Evolutionary conservation across 2,888 invertebrate genomes (phyloP).

Genomic region (Drosophila algonquin): DNA sequence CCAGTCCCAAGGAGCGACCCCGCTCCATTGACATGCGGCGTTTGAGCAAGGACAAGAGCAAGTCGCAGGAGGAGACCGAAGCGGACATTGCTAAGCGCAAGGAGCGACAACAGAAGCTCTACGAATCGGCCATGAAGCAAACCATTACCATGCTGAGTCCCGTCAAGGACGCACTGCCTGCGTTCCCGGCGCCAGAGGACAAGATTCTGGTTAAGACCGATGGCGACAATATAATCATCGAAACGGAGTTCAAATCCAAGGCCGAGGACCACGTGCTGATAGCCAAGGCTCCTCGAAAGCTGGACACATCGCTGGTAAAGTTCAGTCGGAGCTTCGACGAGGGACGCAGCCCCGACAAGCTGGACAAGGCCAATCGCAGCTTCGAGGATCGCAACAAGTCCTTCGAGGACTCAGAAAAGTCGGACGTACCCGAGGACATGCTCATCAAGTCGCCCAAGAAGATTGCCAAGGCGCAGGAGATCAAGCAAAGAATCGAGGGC

Average conservation of each 20-base stretch:
- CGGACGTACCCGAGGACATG: constrained; percentile 84
- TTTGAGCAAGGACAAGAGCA: constrained; percentile 86
- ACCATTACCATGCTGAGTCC: constrained; percentile 90
- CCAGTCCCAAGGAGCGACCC: constrained; percentile 87
- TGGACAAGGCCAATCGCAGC: constrained; percentile 86
- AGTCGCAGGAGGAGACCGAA: constrained; percentile 90
- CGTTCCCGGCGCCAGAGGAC: constrained; percentile 90
- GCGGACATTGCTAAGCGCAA: constrained; percentile 89
- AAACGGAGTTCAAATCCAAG: constrained; percentile 90
- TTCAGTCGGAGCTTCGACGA: constrained; percentile 88
- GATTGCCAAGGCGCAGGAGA: constrained; percentile 86
- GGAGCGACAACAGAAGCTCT: constrained; percentile 90
- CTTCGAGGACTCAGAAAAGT: constrained; percentile 87
- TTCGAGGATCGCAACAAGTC: constrained; percentile 88
- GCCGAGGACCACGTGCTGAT: constrained; percentile 91
- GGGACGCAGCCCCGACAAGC: constrained; percentile 85
- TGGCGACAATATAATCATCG: constrained; percentile 88
- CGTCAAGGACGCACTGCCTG: constrained; percentile 89
- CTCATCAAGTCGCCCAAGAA: constrained; percentile 86
- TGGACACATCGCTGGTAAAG: constrained; percentile 86
- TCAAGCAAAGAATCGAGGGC: constrained; percentile 87
- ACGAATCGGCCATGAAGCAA: constrained; percentile 90
- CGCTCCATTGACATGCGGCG: constrained; percentile 87
- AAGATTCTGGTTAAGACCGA: constrained; percentile 89
- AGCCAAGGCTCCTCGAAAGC: constrained; percentile 89